Conservation (phyloP, 2,888 invertebrate genomes). For the Pristionchus arcanus region DNA sequence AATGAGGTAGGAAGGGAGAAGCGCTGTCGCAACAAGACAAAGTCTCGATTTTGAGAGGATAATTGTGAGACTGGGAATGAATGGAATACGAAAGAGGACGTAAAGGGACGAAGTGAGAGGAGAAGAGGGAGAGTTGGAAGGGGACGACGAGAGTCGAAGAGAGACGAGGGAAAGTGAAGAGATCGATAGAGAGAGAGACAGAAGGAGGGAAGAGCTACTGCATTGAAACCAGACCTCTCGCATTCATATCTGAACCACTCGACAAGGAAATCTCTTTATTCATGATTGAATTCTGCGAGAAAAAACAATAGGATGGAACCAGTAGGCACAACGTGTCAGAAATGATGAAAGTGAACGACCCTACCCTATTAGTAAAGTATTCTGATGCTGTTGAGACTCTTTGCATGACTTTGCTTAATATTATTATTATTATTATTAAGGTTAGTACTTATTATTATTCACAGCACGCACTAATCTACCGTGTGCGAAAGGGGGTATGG, state of each 20-base stretch:
- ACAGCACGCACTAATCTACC: constrained; percentile 21
- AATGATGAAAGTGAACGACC: neutral
- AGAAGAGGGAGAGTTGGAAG: constrained; percentile 44
- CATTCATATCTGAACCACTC: constrained; percentile 42
- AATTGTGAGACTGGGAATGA: constrained; percentile 45
- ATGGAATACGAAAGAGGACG: constrained; percentile 50
- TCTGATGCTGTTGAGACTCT: constrained; percentile 11
- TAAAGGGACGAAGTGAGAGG: constrained; percentile 43
- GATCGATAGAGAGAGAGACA: constrained; percentile 38
- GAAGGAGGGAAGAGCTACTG: constrained; percentile 16
- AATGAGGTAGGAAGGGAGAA: neutral
- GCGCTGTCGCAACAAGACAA: neutral
- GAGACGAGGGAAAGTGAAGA: constrained; percentile 48
- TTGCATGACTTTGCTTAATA: neutral
- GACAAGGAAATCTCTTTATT: constrained; percentile 19
- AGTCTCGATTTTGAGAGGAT: constrained; percentile 35
- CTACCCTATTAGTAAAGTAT: constrained; percentile 35
- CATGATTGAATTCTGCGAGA: neutral
- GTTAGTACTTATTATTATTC: constrained; percentile 13
- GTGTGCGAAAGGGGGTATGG: neutral
- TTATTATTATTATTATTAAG: neutral
- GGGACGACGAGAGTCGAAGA: constrained; percentile 55
- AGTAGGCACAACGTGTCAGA: constrained; percentile 49
- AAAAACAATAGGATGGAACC: constrained; percentile 22
- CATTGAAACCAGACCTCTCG: neutral